Evolutionary conservation across 2,888 invertebrate genomes (phyloP).

Genomic region (Ichneumoninae sp.): DNA sequence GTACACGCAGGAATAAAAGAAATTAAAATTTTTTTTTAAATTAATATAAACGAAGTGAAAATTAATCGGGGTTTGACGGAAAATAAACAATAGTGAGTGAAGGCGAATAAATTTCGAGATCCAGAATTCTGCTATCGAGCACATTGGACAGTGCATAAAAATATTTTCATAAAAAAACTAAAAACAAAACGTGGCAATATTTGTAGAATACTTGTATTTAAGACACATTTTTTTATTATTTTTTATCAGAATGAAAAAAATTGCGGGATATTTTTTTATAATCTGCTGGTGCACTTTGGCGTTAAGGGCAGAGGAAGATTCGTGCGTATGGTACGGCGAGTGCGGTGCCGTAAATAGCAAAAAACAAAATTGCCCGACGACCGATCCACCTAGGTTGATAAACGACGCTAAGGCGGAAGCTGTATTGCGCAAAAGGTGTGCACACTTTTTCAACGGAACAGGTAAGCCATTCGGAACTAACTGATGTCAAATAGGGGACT

Average conservation of each 20-base stretch:
- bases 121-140: neutral
- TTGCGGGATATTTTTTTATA: conserved; percentile 28
- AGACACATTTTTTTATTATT: neutral
- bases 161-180: neutral
- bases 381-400: conserved; percentile 81
- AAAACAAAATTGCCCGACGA: conserved; percentile 84
- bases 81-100: conserved; percentile 13
- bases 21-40: neutral
- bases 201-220: neutral
- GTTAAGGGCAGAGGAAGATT: conserved; percentile 54
- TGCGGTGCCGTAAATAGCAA: conserved; percentile 81
- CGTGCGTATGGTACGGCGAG: conserved; percentile 88
- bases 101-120: neutral
- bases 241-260: conserved; percentile 62
- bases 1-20: neutral
- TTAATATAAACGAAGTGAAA: neutral
- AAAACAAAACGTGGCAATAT: neutral
- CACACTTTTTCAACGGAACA: conserved; percentile 85
- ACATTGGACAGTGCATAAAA: neutral
- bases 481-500: neutral
- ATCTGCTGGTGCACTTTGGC: conserved; percentile 34
- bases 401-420: conserved; percentile 82
- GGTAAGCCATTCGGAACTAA: conserved; percentile 75
- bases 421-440: conserved; percentile 87
- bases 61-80: neutral